Evolutionary conservation across 2,888 invertebrate species (phyloP), one percentile per base, ranked within the genome.

Genomic region (Heliconius ismenius): DNA sequence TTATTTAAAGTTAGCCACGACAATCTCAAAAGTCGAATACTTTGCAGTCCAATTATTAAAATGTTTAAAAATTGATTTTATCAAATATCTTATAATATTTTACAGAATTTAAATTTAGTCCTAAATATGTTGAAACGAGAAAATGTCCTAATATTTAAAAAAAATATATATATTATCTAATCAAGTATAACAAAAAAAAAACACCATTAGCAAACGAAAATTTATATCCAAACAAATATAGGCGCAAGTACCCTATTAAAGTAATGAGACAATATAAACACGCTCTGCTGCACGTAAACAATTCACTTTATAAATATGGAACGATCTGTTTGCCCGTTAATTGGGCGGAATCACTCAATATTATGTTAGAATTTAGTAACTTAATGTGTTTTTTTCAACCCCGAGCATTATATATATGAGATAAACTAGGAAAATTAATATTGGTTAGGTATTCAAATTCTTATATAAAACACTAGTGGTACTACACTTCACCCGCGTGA

Each of bases 291-390:
- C 73, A 26, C 62, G 36, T 39, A 62, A 73, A 73, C 62, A 73
- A 62, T 73, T 62, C 21, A 43, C 62, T 73, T 73, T 63, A 73
- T 73, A 73, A 73, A 73, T 73, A 39, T 62, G 39, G 60, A 62
- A 73, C 60, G 24, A 73, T 62, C 36, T 62, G 39, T 73, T 62
- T 62, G 26, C 28, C 26, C 54, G 26, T 54, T 70, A 70, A 70
- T 70, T 49, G 54, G 28, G 21, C 54, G 10, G n/a, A 70, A 54
- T 58, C 69, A 58, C 21, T 70, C 21, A 70, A 70, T 49, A 68
- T 70, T 49, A 70, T 54, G 54, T 15, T 69, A 26, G 1, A 49
- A 28, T 69, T 28, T 13, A 49, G 18, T 49, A 21, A 49, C 9
- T 21, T 49, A 21, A 18, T 49, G 49, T 49, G 9, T 49, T 0